Conservation (phyloP, 2,113 vertebrate species). For the Symphodus melops region DNA sequence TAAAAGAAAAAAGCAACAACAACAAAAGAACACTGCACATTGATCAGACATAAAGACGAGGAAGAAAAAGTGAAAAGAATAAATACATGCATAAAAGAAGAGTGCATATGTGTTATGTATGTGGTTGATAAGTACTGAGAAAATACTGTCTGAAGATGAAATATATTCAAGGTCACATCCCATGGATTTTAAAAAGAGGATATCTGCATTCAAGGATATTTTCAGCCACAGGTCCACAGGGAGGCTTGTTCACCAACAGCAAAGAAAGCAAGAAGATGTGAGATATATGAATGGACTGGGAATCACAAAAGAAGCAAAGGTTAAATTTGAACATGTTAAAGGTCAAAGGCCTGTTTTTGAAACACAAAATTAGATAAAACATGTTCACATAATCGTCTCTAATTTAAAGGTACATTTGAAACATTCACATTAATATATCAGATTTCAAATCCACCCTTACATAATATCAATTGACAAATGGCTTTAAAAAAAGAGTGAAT, state of each 20-base stretch:
- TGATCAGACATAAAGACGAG: constrained; percentile 18
- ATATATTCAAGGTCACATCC: constrained; percentile 63
- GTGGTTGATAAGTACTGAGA: constrained; percentile 3
- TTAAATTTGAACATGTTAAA: constrained; percentile 31
- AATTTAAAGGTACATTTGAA: too few relatives aligned
- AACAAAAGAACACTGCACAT: constrained; percentile 42
- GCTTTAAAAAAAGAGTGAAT: too few relatives aligned
- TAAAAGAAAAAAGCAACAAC: too few relatives aligned
- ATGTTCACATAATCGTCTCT: too few relatives aligned
- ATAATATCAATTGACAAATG: too few relatives aligned
- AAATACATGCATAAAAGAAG: background rate
- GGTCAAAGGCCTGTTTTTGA: background rate
- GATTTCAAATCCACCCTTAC: too few relatives aligned
- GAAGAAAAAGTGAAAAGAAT: constrained; percentile 14
- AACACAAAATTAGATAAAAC: too few relatives aligned
- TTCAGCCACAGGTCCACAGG: constrained; percentile 23
- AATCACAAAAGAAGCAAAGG: constrained; percentile 11
- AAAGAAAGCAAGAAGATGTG: constrained; percentile 1
- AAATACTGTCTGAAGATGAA: constrained; percentile 3
- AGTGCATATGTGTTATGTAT: background rate
- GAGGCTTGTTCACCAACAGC: constrained; percentile 49
- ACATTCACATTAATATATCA: too few relatives aligned
- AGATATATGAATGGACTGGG: constrained; percentile 28
- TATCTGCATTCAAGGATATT: constrained; percentile 53
- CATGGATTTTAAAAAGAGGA: constrained; percentile 49